phyloP scores from a whole-genome alignment of 1,140 invertebrate species.

The Drosophila subpulchrella region DNA sequence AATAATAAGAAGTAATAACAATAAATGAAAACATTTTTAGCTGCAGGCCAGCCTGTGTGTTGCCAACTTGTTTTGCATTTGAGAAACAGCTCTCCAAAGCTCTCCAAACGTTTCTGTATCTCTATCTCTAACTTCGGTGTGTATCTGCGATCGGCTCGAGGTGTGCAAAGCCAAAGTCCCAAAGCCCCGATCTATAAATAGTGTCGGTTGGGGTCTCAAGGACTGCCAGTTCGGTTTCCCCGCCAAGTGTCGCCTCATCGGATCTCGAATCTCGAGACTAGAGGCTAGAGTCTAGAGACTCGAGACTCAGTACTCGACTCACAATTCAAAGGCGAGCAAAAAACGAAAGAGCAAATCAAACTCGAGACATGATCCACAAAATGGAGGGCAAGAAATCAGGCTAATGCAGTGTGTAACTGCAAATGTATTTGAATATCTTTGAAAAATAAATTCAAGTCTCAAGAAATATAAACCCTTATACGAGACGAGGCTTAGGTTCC shows the following conservation, averaged over 20 bases:
- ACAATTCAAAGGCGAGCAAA: slow-evolving; percentile 1
- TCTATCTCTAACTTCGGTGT: slow-evolving; percentile 11
- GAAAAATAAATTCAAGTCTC: not conserved
- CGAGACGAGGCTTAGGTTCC: too few species aligned
- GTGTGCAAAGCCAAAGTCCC: slow-evolving; percentile 27
- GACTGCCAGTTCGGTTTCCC: slow-evolving; percentile 34
- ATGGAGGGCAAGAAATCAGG: not conserved
- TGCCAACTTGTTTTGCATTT: slow-evolving; percentile 47
- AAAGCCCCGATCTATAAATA: slow-evolving; percentile 47
- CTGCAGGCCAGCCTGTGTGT: slow-evolving; percentile 38
- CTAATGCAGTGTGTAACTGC: not conserved
- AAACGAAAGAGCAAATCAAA: slow-evolving; percentile 20
- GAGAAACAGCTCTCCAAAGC: not conserved
- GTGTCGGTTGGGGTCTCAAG: slow-evolving; percentile 32
- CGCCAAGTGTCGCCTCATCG: slow-evolving; percentile 22
- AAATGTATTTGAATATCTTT: not conserved
- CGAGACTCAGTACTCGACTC: not conserved
- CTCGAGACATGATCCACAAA: slow-evolving; percentile 10
- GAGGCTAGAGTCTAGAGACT: not conserved
- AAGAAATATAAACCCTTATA: too few species aligned
- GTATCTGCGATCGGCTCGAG: slow-evolving; percentile 16
- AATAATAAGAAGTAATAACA: slow-evolving; percentile 25
- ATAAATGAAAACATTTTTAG: slow-evolving; percentile 45
- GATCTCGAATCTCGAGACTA: not conserved
- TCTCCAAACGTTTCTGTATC: not conserved